A percentile compares a stretch with the other conserved stretches of the same genome.
phyloP scores from a whole-genome alignment of 2,888 invertebrate species.

The Hirtodrosophila confusa region DNA sequence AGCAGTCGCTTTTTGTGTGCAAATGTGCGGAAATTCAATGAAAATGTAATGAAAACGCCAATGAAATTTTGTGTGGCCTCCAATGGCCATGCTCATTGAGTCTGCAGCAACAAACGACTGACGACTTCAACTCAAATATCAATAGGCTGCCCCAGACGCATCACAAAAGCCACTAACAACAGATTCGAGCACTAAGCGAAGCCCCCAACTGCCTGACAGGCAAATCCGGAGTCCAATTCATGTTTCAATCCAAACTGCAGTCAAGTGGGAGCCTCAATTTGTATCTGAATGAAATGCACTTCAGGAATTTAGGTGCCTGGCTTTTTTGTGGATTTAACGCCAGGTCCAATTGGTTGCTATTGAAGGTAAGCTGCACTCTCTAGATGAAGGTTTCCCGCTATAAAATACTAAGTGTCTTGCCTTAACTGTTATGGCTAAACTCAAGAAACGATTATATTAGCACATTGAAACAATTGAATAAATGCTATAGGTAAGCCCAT shows the following conservation, averaged over 20 bases:
- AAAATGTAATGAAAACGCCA: constrained; percentile 57
- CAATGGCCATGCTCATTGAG: constrained; percentile 42
- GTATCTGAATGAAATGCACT: constrained; percentile 12
- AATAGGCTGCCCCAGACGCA: constrained; percentile 34
- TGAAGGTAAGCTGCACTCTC: constrained; percentile 7
- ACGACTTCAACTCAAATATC: constrained; percentile 46
- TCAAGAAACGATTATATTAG: background rate
- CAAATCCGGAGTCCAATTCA: constrained; percentile 9
- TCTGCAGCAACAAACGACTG: constrained; percentile 24
- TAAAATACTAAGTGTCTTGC: background rate
- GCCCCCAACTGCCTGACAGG: background rate
- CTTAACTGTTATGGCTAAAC: background rate
- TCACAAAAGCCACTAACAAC: constrained; percentile 31
- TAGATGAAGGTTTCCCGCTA: background rate
- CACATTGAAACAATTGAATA: background rate
- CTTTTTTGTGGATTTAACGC: background rate
- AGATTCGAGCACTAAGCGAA: constrained; percentile 21
- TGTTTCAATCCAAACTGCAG: constrained; percentile 18
- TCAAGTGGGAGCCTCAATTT: constrained; percentile 1
- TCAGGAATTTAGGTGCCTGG: constrained; percentile 10
- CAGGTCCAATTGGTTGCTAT: background rate
- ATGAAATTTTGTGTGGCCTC: constrained; percentile 32
- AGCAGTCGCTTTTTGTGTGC: constrained; percentile 56
- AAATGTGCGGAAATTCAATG: constrained; percentile 65
- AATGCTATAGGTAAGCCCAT: too few species aligned